Conservation (phyloP, 2,888 invertebrate genomes). For the Drosophila niveifrons region DNA sequence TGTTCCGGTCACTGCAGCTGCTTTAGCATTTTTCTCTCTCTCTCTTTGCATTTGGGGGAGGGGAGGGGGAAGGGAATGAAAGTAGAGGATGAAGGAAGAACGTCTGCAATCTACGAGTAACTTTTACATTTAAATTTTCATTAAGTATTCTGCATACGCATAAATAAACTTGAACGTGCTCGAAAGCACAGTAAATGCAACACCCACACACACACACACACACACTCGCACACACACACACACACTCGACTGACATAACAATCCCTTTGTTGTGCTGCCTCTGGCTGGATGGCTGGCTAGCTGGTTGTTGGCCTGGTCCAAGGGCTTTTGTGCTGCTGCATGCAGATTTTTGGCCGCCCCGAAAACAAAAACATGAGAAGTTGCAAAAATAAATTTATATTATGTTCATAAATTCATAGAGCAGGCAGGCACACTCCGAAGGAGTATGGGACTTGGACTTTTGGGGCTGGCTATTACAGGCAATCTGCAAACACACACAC, state of each 20-base stretch:
- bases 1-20: slow-evolving; percentile 35
- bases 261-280: slow-evolving; percentile 73
- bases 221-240: slow-evolving; percentile 23
- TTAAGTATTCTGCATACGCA: slow-evolving; percentile 83
- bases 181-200: slow-evolving; percentile 72
- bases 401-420: slow-evolving; percentile 84
- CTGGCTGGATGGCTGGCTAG: neutral
- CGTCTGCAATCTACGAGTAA: slow-evolving; percentile 71
- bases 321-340: slow-evolving; percentile 49
- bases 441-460: slow-evolving; percentile 51
- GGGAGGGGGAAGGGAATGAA: neutral
- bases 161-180: slow-evolving; percentile 83
- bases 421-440: slow-evolving; percentile 36
- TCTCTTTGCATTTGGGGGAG: neutral
- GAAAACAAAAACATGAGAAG: slow-evolving; percentile 80
- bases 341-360: slow-evolving; percentile 70
- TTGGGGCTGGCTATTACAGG: slow-evolving; percentile 67
- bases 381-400: slow-evolving; percentile 84
- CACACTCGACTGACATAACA: slow-evolving; percentile 63
- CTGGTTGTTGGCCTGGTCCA: slow-evolving; percentile 19
- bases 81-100: neutral
- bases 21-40: slow-evolving; percentile 26
- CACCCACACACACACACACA: slow-evolving; percentile 36
- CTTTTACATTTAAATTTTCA: slow-evolving; percentile 82
- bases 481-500: slow-evolving; percentile 58